Evolutionary conservation across 2,888 invertebrate species (phyloP), one percentile per base, ranked within the genome.

Genomic region (Caradrina kadenii): DNA sequence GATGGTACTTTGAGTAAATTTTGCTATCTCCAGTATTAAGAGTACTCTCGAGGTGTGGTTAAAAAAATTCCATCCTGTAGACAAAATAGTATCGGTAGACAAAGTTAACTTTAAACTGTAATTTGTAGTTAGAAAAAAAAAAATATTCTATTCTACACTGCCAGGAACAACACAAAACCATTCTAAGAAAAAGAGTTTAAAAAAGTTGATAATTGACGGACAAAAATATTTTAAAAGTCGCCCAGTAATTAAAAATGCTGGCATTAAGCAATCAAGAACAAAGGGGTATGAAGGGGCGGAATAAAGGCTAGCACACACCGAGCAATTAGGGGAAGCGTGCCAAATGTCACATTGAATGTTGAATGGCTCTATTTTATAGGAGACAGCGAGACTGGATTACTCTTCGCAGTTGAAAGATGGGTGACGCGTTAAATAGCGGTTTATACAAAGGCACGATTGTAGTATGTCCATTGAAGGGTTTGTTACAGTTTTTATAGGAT

Each of bases 261-360:
- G 86, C 86, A 88, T 90, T 89, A 89, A 90, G 90, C 89, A 91
- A 93, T 92, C 91, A 90, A 87, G 90, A 89, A 88, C 86, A 85
- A 89, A 89, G 86, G 79, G 56, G 60, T 60, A 76, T 50, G 64
- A 68, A 60, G 82, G 83, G 79, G 76, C 60, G 74, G 84, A 85
- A 90, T 92, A 91, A 92, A 90, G 92, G 83, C 84, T 68, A 85
- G 81, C 88, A 87, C 91, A 91, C 89, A 91, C 90, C 83, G 89
- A 79, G 92, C 93, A 93, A 94, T 94, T 94, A 94, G 91, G 82
- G 87, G 70, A 85, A 84, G 82, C 88, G 92, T 88, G 92, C 93
- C 93, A 93, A 94, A 93, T 94, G 93, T 92, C 91, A 86, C 86
- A 76, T 83, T 81, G 71, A 80, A 61, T 63, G 63, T 78, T 70